Evolutionary conservation across 2,888 invertebrate genomes (phyloP).

Genomic region (Cheilosia vulpina): DNA sequence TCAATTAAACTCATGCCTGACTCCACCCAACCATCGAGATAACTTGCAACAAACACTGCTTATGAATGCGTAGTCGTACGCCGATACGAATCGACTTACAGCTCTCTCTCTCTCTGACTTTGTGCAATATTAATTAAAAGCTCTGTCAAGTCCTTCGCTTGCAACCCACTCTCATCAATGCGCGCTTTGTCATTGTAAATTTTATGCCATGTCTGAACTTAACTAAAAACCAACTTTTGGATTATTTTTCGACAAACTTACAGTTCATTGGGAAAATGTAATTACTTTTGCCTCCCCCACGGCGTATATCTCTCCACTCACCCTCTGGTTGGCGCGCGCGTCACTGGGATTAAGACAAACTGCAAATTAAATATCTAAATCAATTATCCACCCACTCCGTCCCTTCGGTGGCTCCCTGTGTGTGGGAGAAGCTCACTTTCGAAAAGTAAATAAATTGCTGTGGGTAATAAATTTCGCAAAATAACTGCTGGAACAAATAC

Average conservation of each 20-base stretch:
- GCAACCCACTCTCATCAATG: background rate
- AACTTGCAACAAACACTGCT: constrained; percentile 30
- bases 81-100: background rate
- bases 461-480: constrained; percentile 51
- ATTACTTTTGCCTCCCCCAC: constrained; percentile 34
- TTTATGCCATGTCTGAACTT: background rate
- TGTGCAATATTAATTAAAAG: constrained; percentile 16
- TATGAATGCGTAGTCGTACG: constrained; percentile 5
- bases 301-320: background rate
- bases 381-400: constrained; percentile 58
- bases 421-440: constrained; percentile 22
- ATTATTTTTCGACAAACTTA: constrained; percentile 41
- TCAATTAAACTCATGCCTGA: constrained; percentile 9
- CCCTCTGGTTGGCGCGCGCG: constrained; percentile 11
- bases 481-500: constrained; percentile 42
- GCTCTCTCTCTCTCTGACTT: background rate
- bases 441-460: constrained; percentile 54
- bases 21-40: background rate
- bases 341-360: constrained; percentile 63
- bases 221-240: background rate
- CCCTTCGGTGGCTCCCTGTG: constrained; percentile 3
- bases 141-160: background rate
- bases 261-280: constrained; percentile 43
- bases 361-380: constrained; percentile 68
- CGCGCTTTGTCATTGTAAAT: background rate